Conservation (phyloP, 2,797 vertebrate genomes). For the Falco novaeseelandiae region DNA sequence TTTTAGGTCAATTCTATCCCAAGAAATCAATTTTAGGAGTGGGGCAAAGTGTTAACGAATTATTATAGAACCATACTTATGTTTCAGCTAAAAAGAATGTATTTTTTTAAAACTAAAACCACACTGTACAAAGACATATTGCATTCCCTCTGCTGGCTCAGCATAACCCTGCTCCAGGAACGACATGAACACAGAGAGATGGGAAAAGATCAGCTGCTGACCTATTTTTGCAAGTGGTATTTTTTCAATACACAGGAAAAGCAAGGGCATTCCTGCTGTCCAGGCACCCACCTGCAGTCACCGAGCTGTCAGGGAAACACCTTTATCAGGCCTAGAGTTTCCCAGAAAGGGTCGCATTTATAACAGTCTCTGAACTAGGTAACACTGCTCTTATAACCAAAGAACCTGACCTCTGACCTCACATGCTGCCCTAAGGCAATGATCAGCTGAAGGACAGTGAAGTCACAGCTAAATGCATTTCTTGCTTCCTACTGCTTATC, state of each 20-base stretch:
- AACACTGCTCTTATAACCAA: no score
- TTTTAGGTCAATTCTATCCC: neutral
- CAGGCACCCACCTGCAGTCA: neutral
- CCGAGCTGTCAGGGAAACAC: neutral
- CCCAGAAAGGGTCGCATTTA: neutral
- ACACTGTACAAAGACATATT: neutral
- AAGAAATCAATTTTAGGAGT: neutral
- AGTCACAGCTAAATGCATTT: neutral
- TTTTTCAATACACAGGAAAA: neutral
- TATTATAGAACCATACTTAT: fast-evolving
- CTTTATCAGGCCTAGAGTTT: neutral
- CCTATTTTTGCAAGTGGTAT: neutral
- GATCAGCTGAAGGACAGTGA: neutral
- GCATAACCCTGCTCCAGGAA: neutral
- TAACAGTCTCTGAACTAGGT: neutral
- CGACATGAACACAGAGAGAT: neutral
- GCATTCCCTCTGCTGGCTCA: neutral
- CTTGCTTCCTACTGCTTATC: neutral
- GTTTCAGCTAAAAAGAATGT: neutral
- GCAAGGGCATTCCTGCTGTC: neutral
- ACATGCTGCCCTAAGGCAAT: neutral
- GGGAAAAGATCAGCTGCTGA: neutral
- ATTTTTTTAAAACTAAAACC: neutral
- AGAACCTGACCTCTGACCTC: neutral
- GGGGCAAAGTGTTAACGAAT: neutral